Base-by-base conservation (phyloP, 2,888 invertebrate species). In the Noctua janthina region DNA sequence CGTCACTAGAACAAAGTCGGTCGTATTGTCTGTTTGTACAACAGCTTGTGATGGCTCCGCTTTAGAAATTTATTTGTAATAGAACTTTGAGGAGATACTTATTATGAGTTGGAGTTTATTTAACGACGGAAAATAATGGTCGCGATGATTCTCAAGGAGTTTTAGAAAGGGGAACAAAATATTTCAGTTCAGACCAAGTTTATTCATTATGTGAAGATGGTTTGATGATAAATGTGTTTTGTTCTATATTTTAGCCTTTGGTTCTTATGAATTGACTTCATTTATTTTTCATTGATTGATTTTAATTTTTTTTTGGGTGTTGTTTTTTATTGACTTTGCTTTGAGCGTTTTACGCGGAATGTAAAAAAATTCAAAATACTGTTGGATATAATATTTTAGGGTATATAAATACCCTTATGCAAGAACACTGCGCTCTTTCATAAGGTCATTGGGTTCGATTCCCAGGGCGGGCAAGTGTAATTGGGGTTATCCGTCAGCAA, bases 1-100 rank as follows among this genome's bases (percentile, higher is more conserved):
- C 80, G 84, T 82, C 86, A 78, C 89, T 89, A 87, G 62, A 81
- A 85, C 81, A 81, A 85, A 82, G 80, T 79, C 77, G 69, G 68
- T 76, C 68, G 75, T n/a, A 79, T 67, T 78, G 78, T 83, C 80
- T 88, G 78, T 88, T 88, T 81, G 80, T 74, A 71, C 51, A 86
- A 85, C 74, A 76, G 88, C 88, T 87, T 85, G 75, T 72, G 76
- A 74, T 79, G 67, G 73, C 71, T 87, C 43, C 15, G 64, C 80
- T 84, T 87, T 76, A 76, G 85, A 87, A 86, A 87, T 86, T 78
- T 86, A 87, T 86, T 87, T 87, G 85, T 78, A 54, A 66, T 76
- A 46, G 75, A 81, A 84, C 46, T 81, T 84, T 74, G 64, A 75
- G 69, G 39, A 81, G 73, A 78, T 87, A 84, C 70, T 73, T 87